A percentile compares a stretch with the other conserved stretches of the same genome.
phyloP scores from a whole-genome alignment of 2,888 invertebrate species.

The Pinctada fucata region DNA sequence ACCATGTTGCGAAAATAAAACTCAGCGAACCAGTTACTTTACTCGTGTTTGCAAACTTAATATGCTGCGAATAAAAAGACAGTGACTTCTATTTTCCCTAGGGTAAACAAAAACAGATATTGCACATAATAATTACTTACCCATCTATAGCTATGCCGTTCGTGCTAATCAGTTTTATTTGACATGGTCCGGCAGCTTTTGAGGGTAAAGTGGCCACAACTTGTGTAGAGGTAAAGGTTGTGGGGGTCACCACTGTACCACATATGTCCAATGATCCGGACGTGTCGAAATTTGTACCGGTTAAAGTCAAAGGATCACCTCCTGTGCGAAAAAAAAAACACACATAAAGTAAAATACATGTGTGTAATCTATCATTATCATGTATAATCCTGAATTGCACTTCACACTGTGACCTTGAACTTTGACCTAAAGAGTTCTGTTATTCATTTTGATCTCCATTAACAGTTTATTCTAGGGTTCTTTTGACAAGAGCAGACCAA shows the following conservation, averaged over 20 bases:
- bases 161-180: slow-evolving; percentile 22
- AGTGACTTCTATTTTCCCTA: no score
- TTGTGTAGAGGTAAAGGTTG: slow-evolving; percentile 18
- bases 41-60: no score
- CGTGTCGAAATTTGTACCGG: slow-evolving; percentile 65
- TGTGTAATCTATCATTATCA: neutral
- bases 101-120: neutral
- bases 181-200: slow-evolving; percentile 21
- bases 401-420: neutral
- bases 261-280: slow-evolving; percentile 54
- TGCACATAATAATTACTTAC: neutral
- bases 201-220: slow-evolving; percentile 34
- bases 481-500: no score
- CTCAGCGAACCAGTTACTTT: no score
- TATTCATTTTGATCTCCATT: no score
- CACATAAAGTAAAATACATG: no score
- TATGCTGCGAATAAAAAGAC: no score
- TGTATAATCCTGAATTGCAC: neutral
- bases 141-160: slow-evolving; percentile 34
- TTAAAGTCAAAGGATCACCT: slow-evolving; percentile 68
- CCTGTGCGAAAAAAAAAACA: slow-evolving; percentile 21
- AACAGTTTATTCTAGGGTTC: no score
- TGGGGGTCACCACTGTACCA: slow-evolving; percentile 16
- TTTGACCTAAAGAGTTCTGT: no score
- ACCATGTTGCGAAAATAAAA: no score